Conservation (phyloP, 2,888 invertebrate species). For the Gisinianus flammeolus region DNA sequence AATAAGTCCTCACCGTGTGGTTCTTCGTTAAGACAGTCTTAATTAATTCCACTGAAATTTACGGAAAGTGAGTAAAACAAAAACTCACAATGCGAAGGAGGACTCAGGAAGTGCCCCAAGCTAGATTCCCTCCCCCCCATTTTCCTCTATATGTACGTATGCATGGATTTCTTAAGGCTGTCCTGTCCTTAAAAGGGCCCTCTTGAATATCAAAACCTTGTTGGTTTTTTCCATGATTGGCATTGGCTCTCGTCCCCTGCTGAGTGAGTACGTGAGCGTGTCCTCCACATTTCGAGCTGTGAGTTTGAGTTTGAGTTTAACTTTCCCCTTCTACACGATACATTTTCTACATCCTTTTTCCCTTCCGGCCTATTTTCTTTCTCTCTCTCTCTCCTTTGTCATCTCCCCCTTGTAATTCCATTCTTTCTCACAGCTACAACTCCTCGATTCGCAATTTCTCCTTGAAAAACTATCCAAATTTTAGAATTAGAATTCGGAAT, state of each 20-base stretch:
- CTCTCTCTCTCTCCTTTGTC: background rate
- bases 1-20: slow-evolving; percentile 26
- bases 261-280: background rate
- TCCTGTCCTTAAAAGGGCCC: too few relatives aligned
- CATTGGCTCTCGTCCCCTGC: too few relatives aligned
- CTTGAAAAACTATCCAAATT: background rate
- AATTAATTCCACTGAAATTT: slow-evolving; percentile 48
- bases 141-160: too few relatives aligned
- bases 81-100: too few relatives aligned
- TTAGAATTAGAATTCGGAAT: too few relatives aligned
- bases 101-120: too few relatives aligned
- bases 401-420: background rate
- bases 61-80: slow-evolving; percentile 27
- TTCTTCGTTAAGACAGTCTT: slow-evolving; percentile 48
- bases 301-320: background rate
- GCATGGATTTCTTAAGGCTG: too few relatives aligned
- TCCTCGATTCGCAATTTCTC: background rate
- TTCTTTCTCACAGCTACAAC: background rate
- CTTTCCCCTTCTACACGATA: background rate
- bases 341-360: background rate
- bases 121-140: too few relatives aligned
- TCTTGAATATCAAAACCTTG: too few relatives aligned
- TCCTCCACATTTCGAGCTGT: slow-evolving; percentile 25
- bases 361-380: background rate
- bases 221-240: too few relatives aligned